Base-by-base conservation (phyloP, 2,113 vertebrate species). In the Osmerus mordax region DNA sequence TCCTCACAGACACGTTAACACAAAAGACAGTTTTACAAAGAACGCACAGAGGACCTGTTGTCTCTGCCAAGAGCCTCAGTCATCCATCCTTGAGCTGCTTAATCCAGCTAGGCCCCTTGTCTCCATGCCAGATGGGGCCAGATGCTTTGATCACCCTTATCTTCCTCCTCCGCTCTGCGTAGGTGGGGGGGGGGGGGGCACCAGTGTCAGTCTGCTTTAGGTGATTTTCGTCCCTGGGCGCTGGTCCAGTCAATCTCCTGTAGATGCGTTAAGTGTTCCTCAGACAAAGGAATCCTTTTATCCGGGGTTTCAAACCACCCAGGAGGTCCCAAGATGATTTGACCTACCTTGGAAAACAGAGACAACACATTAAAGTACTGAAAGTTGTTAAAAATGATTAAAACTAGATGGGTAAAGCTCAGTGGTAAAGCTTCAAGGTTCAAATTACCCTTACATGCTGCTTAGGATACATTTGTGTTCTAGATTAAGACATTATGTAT, bases 271-370 rank as follows among this genome's bases (percentile, higher is more conserved):
- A 73, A 81, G 78, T 72, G 76, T 75, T 79, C 28, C 55, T 71
- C 70, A 79, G 84, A 82, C 76, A 77, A 74, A 67, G 41, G 80
- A 89, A 91, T 90, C 87, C 77, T 72, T 88, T 88, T 88, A 85
- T 80, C 78, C 88, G 78, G 1, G 71, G 78, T 77, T 83, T 77
- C 65, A 75, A 79, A 75, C 69, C 76, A 61, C 67, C 75, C 70
- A 47, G 72, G 62, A 74, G 69, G 69, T 78, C 68, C 58, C 18
- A 56, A 32, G 62, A 3, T 13, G 62, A n/a, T 29, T 36, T 64
- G 54, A 56, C 16, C 41, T 47, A 47, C 9, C 41, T 11, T 47
- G 41, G 41, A 47, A 47, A 12, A 47, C 9, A 47, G 9, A 47
- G 41, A 47, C 41, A 47, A 47, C 41, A 47, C 41, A 47, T 47